Base-by-base conservation (phyloP, 2,888 invertebrate species). In the Eustalomyia histrio region DNA sequence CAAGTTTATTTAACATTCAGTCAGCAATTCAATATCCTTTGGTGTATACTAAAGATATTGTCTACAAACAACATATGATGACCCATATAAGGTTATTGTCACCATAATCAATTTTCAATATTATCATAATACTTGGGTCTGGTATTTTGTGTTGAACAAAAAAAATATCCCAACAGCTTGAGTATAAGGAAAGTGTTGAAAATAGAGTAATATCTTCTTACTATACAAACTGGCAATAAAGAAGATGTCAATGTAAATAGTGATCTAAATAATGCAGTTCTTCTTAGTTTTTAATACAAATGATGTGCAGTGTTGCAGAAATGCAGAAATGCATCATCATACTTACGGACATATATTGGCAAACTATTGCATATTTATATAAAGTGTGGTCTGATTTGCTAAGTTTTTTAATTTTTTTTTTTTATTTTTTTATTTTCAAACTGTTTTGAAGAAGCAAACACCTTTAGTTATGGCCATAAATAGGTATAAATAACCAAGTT, bases 181-280 rank as follows among this genome's bases (percentile, higher is more conserved):
- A 16, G 33, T 17, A 55, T 43, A 76, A 69, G 50, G 80, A 80
- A 80, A 80, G 80, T 80, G 80, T 80, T 80, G 76, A 58, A 80
- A 80, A 76, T 80, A 80, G 76, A 80, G 76, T 80, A 72, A 71
- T 69, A 75, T 65, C 71, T 65, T 52, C 33, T 35, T 33, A 39
- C 24, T 29, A 4, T 35, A 33, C 47, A 35, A 39, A 39, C 63
- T 43, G 50, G 52, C 33, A 7, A 29, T 81, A 81, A 81, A 81
- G 81, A 81, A 81, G 81, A 78, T 81, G 81, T 81, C 81, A 81
- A 71, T 78, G 78, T 78, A 69, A 76, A 60, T 7, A 47, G n/a
- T n/a, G 43, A 12, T 47, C 43, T 47, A 14, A 43, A 43, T 43
- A 43, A 43, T 43, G 43, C 43, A 43, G 12, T n/a, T 12, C 43